These are phyloP conservation scores for Phengaris arion DNA, from an alignment of 2,888 invertebrate species.

Conservation along the genomic window DNA sequence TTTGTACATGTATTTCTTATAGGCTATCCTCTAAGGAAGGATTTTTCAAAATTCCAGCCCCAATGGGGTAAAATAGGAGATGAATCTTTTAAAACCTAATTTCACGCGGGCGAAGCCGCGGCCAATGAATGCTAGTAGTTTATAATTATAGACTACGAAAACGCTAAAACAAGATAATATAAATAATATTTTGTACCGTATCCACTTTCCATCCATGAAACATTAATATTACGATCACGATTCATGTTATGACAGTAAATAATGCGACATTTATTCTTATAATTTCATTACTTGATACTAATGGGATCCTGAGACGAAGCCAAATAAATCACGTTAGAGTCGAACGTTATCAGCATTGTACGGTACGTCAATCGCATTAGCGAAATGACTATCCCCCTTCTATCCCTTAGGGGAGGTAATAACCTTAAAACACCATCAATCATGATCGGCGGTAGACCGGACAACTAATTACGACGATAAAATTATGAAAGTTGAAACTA, in stretches of 20 bases:
- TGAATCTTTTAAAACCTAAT: too few species aligned
- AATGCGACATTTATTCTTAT: constrained; percentile 36
- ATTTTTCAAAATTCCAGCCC: too few species aligned
- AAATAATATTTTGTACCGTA: not conserved
- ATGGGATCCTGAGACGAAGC: constrained; percentile 42
- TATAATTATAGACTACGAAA: not conserved
- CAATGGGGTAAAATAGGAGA: too few species aligned
- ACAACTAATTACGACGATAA: constrained; percentile 33
- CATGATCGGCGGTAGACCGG: constrained; percentile 56
- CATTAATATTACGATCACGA: not conserved
- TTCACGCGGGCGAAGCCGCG: too few species aligned
- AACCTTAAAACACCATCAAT: constrained; percentile 67
- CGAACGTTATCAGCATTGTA: constrained; percentile 56
- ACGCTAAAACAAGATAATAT: not conserved
- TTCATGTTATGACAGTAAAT: not conserved
- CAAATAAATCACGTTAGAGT: constrained; percentile 44
- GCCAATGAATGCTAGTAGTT: not conserved
- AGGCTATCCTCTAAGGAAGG: too few species aligned
- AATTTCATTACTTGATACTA: constrained; percentile 40
- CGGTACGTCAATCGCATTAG: constrained; percentile 57
- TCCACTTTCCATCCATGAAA: not conserved
- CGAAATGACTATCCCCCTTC: constrained; percentile 55
- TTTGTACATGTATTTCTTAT: too few species aligned
- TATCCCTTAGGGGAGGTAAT: constrained; percentile 47
- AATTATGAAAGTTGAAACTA: constrained; percentile 18